Conservation (phyloP, 2,113 vertebrate species). For the Aepyceros melampus region DNA sequence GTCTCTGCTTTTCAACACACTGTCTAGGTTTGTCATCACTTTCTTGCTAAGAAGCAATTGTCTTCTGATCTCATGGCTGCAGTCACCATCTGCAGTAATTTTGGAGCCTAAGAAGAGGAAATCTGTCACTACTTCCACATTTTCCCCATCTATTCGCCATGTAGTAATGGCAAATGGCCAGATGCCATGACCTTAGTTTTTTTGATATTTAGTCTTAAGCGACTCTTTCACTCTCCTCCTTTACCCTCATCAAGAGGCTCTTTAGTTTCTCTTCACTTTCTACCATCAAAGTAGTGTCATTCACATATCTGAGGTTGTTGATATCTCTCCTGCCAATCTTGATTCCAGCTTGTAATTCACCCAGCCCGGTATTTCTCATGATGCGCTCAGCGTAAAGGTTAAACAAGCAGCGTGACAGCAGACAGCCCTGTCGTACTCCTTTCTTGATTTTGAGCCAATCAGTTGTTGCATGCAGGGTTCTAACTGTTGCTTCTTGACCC, state of each 20-base stretch:
- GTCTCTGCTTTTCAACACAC: not conserved
- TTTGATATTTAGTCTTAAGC: not conserved
- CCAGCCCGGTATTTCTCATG: not conserved
- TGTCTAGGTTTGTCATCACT: not conserved
- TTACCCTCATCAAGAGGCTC: not conserved
- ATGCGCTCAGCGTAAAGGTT: not conserved
- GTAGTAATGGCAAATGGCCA: not conserved
- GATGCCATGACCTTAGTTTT: not conserved
- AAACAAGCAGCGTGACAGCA: not conserved
- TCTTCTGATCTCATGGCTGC: not conserved
- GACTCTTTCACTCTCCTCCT: not conserved
- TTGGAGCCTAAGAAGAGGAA: not conserved
- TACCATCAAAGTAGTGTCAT: not conserved
- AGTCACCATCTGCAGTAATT: not conserved
- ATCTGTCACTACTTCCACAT: not conserved
- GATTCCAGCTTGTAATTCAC: not conserved
- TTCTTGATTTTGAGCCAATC: not conserved
- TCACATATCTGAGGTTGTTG: not conserved
- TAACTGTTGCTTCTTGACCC: not conserved
- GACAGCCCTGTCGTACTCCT: not conserved
- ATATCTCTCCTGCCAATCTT: not conserved
- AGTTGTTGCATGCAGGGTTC: not conserved
- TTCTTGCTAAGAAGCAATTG: not conserved
- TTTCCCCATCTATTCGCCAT: not conserved
- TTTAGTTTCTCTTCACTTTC: not conserved